Evolutionary conservation across 2,888 invertebrate species (phyloP), one percentile per base, ranked within the genome.

Genomic region (Drosophila picticornis): DNA sequence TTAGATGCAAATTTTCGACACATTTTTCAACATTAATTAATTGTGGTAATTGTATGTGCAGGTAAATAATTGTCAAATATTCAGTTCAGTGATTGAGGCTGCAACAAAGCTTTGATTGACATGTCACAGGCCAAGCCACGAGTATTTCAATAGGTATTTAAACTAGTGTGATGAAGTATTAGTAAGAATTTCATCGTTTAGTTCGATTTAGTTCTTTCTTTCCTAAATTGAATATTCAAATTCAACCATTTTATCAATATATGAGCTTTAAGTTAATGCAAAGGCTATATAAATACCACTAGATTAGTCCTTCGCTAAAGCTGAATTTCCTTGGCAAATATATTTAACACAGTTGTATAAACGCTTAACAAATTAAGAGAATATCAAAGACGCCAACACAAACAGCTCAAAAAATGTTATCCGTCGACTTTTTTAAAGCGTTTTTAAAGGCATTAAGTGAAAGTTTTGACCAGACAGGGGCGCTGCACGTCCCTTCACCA

Each of bases 21-120:
- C 72, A 80, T 64, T 81, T 84, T 80, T 64, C 64, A 75, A 40
- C 70, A 64, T 71, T 72, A 81, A 83, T 84, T 84, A 86, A 84
- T 83, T 83, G 68, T 71, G 71, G 66, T 69, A 64, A 74, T 62
- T 62, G 58, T 72, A 70, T 66, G 48, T 60, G 53, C 77, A 59
- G 64, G 32, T 69, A 72, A 69, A 67, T 72, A 81, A 74, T 64
- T 77, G 80, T 43, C 59, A 38, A 75, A 69, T 29, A 53, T 48
- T 31, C 46, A 27, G 38, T 52, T 69, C 16, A 46, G 7, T 46
- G 46, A 16, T 46, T 22, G 22, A 1, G 22, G 4, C 22, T 16
- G 22, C 16, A 22, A 22, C 4, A 46, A 5, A 22, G 4, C 16
- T 13, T 46, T 9, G 4, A 46, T 16, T 46, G 4, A 25, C 25